Percentiles rank a stretch among this genome's conserved stretches.
Conservation (phyloP, 92 coral and sea anemone genomes). For the Phenganax stokvisi region DNA sequence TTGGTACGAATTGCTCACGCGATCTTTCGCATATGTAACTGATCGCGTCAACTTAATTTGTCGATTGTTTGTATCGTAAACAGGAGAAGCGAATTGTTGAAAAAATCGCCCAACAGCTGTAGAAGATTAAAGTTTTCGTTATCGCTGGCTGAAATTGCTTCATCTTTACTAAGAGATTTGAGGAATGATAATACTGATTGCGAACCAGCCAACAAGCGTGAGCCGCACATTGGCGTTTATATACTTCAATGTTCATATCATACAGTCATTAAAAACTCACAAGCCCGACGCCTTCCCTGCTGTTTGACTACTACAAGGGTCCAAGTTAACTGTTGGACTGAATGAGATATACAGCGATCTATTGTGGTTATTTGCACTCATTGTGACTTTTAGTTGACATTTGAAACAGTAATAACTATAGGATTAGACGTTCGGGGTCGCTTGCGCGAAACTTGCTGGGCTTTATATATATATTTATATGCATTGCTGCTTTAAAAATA, state of each 20-base stretch:
- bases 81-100: too few species aligned
- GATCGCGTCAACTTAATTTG: too few species aligned
- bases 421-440: background rate
- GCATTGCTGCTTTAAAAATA: background rate
- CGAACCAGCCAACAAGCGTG: background rate
- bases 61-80: too few species aligned
- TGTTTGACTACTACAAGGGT: conserved; percentile 30
- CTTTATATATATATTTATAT: background rate
- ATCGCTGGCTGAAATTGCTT: too few species aligned
- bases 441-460: background rate
- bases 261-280: background rate
- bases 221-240: background rate
- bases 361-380: conserved; percentile 6
- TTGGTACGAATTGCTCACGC: too few species aligned
- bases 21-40: too few species aligned
- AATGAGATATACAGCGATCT: conserved; percentile 4
- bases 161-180: background rate
- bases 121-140: too few species aligned
- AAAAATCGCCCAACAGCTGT: too few species aligned
- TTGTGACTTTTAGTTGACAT: background rate
- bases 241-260: background rate
- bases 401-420: background rate
- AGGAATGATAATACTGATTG: background rate
- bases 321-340: background rate
- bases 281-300: conserved; percentile 1